Base-by-base conservation (phyloP, 1,140 invertebrate species). In the Nephila pilipes region DNA sequence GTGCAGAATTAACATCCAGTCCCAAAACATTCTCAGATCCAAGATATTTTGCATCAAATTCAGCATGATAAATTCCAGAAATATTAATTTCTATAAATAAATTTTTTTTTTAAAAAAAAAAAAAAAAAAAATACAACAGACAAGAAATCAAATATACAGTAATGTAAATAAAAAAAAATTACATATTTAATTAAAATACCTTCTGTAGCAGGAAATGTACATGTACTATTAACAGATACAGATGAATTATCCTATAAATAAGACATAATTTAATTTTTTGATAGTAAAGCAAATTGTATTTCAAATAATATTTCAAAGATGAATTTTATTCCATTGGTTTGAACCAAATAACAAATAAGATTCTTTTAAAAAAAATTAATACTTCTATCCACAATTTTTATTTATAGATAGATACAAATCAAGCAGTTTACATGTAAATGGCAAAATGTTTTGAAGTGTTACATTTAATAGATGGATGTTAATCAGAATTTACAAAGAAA, bases 21-120 rank as follows among this genome's bases (percentile, higher is more conserved):
- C 38, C 87, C 69, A 88, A n/a, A 63, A 63, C 32, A 88, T 69
- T 65, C 69, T 88, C 87, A 46, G 14, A 14, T 20, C 87, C 87
- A 12, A 69, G 25, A 22, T 25, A 46, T 29, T 65, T 88, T 22
- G 63, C 87, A 54, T 69, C 63, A 88, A 87, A 87, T 4, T 22
- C 8, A 14, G 25, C 85, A 63, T 87, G 55, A 36, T 87, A 14
- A 60, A 36, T 87, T 75, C 4, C 65, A 32, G 10, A 18, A 32
- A 29, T 22, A 58, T 22, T 60, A 20, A 12, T 22, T 22, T 32
- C 20, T 87, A 20, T 20, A 60, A 55, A 81, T 18, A 46, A 81
- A 18, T 46, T 46, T 22, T 22, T 22, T 22, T 22, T 87, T 18
- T 20, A 60, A 46, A 80, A 29, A 80, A 80, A 14, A 22, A 0